A percentile compares a stretch with the other conserved stretches of the same genome.
Conservation (phyloP, 1,140 invertebrate species). For the Zaprionus nigranus region DNA sequence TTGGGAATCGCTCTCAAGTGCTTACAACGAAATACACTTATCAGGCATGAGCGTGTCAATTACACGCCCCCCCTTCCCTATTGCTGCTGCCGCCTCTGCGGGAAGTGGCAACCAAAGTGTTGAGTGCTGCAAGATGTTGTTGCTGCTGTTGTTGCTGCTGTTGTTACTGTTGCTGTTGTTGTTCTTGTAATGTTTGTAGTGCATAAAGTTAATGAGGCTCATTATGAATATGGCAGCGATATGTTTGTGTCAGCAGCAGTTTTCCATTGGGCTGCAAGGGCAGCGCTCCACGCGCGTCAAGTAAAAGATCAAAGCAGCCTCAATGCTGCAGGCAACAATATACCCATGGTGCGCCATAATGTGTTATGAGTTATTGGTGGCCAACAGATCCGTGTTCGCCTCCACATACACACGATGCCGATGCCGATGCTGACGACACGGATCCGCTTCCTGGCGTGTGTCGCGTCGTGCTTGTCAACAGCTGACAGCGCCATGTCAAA, state of each 20-base stretch:
- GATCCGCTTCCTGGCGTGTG: constrained; percentile 72
- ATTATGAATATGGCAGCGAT: constrained; percentile 80
- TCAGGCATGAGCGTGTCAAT: constrained; percentile 75
- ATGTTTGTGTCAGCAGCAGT: constrained; percentile 72
- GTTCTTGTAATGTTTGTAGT: constrained; percentile 50
- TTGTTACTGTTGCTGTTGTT: constrained; percentile 7
- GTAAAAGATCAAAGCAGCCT: constrained; percentile 65
- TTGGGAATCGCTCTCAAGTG: constrained; percentile 56
- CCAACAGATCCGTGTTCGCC: constrained; percentile 12
- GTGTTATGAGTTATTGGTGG: constrained; percentile 77
- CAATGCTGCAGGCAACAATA: constrained; percentile 2
- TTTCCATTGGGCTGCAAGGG: constrained; percentile 47
- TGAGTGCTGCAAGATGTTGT: constrained; percentile 41
- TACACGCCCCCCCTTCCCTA: constrained; percentile 44
- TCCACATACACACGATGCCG: constrained; percentile 4
- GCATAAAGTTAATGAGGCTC: constrained; percentile 75
- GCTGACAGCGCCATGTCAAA: constrained; percentile 80
- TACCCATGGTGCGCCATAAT: constrained; percentile 65
- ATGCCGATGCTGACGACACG: constrained; percentile 4
- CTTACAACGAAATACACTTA: constrained; percentile 79
- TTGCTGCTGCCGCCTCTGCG: constrained; percentile 1
- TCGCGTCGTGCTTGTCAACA: constrained; percentile 73
- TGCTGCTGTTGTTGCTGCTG: constrained; percentile 13
- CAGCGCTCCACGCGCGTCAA: constrained; percentile 55
- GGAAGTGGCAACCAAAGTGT: constrained; percentile 54